Base-by-base conservation (phyloP, 1,140 invertebrate genomes). In the Drosophila bifasciata region DNA sequence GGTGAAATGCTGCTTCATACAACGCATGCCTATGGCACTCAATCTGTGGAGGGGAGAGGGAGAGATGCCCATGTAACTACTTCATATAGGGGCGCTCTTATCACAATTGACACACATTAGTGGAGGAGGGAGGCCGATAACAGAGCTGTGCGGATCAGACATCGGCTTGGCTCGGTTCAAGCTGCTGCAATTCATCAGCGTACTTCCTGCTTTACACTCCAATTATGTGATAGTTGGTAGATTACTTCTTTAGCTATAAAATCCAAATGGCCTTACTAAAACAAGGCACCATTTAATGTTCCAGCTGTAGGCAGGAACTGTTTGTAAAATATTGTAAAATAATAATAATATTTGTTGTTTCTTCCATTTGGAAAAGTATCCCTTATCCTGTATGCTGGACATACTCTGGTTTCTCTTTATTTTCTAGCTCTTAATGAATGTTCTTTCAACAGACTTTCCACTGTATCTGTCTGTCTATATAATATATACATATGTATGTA, bases 41-140 rank as follows among this genome's bases (percentile, higher is more conserved):
- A n/a, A 52, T 17, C 15, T 28, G n/a, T 3, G 28, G 8, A 11
- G 1, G 32, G 32, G 3, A 1, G 32, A 36, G 3, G 9, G 1
- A 4, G 32, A 36, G 11, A 19, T 11, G n/a, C 0, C 25, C n/a
- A 21, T 25, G 9, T 13, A 5, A 32, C 41, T 44, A 51, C 40
- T 41, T 39, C 19, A 28, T 32, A 48, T 60, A 66, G 57, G 45
- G 23, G 7, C 32, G 43, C 67, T 46, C 68, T 84, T 85, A 85
- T 84, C 80, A 85, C 40, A 58, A 58, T 40, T 84, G 80, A 85
- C 80, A 84, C 80, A 84, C 81, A 85, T 84, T 79, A n/a, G n/a
- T n/a, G 57, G 58, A 46, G 43, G 45, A 57, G 32, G 32, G 32
- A 36, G 32, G 32, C 32, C 32, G 32, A 36, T 36, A 36, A 5